phyloP scores from a whole-genome alignment of 2,113 vertebrate species.

The Asarcornis scutulata region DNA sequence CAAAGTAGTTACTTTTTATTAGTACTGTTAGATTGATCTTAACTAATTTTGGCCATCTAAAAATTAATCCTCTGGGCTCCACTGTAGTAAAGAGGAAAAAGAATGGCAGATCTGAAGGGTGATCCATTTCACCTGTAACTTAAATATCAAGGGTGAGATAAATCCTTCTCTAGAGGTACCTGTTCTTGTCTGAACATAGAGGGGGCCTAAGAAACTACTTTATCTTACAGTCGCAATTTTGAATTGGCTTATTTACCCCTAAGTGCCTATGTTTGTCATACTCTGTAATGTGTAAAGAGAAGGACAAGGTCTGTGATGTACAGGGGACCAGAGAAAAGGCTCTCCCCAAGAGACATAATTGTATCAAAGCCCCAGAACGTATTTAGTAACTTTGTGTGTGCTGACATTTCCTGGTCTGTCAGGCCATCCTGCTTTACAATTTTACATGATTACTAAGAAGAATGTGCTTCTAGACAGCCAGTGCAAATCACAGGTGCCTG shows the following conservation, averaged over 20 bases:
- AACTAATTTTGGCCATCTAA: neutral
- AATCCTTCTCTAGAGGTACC: neutral
- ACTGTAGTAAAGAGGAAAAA: neutral
- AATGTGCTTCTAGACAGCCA: neutral
- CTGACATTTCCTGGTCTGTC: neutral
- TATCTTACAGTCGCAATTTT: neutral
- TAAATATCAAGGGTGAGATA: neutral
- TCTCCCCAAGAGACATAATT: fast-evolving
- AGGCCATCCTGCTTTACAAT: neutral
- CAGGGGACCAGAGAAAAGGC: fast-evolving
- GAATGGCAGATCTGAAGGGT: neutral
- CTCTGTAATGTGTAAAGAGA: neutral
- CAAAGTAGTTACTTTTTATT: neutral
- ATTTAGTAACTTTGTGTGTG: fast-evolving
- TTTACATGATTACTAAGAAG: neutral
- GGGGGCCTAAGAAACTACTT: neutral
- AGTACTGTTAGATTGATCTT: neutral
- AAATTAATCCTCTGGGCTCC: neutral
- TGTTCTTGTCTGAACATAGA: neutral
- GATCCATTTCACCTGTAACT: neutral
- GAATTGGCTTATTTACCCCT: neutral
- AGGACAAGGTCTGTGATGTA: neutral
- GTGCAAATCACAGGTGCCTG: neutral
- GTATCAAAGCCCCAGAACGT: fast-evolving
- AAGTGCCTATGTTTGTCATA: neutral